Evolutionary conservation across 2,797 vertebrate genomes (phyloP), one percentile per base, ranked within the genome.

Genomic region (Ceyx erithaca): DNA sequence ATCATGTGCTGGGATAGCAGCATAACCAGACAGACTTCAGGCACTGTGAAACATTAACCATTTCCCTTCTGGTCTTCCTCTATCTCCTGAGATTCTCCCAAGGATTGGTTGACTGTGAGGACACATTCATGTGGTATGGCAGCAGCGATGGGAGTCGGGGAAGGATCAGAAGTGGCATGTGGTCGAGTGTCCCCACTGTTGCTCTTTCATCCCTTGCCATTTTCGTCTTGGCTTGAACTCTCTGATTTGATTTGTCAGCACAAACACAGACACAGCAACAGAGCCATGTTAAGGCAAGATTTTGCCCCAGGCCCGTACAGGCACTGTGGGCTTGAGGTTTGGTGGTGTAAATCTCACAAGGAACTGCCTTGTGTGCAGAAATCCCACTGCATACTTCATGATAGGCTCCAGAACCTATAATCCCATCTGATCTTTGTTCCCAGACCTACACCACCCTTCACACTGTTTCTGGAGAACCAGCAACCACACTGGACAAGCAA

Each of bases 401-500:
- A 86, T 81, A 57, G 26, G 17, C 21, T 84, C 8, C 16, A 87
- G 37, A 16, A 52, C 30, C 5, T 66, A n/a, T 19, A 86, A 72
- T 14, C 3, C 2, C 12, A 5, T 37, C 17, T 51, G 6, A 2
- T 43, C 63, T 81, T 67, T 63, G 23, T 40, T 40, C 13, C 23
- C 17, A 52, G 14, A 28, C 12, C 5, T 46, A 22, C 17, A n/a
- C 14, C 13, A 54, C 6, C 22, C 14, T 57, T 16, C 7, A 21
- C 0, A 0, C 12, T 87, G 33, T 31, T 25, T 49, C 37, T 70
- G 8, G 3, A 80, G 45, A 82, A 8, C 7, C 23, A 55, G 33
- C 0, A 0, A 26, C 37, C 31, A 64, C 68, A 64, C 0, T 23
- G 33, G 12, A 18, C 1, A 0, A 67, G 12, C 16, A 72, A 67